Evolutionary conservation across 2,797 vertebrate genomes (phyloP).

Genomic region (Gambusia yucatana): DNA sequence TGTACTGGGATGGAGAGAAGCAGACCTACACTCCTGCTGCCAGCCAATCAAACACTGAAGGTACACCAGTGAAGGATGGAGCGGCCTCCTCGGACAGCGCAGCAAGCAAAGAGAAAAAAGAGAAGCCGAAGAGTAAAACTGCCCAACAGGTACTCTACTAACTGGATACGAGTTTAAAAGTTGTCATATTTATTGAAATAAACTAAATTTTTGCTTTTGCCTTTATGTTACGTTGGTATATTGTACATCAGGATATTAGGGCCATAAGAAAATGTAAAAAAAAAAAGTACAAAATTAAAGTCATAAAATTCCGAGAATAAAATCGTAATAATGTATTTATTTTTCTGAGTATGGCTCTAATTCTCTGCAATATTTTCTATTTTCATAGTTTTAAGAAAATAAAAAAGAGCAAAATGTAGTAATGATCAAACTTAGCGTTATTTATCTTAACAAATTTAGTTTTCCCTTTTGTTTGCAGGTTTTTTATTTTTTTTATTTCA

Average conservation of each 20-base stretch:
- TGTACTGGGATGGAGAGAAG: constrained; percentile 93
- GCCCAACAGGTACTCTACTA: constrained; percentile 87
- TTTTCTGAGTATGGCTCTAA: too few species aligned
- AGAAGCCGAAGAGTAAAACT: constrained; percentile 92
- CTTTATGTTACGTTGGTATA: not conserved
- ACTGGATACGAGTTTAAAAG: not conserved
- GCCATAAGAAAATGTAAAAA: too few species aligned
- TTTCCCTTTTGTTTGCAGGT: not conserved
- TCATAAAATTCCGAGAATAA: not conserved
- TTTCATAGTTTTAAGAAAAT: not conserved
- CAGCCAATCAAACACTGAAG: constrained; percentile 71
- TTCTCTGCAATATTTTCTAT: not conserved
- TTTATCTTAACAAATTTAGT: not conserved
- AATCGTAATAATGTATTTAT: not conserved
- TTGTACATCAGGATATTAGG: not conserved
- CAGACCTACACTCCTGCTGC: constrained; percentile 86
- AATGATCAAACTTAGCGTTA: not conserved
- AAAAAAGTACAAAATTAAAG: too few species aligned
- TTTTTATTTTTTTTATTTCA: not conserved
- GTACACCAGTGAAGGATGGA: constrained; percentile 29
- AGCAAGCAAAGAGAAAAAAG: constrained; percentile 89
- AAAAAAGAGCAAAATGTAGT: not conserved
- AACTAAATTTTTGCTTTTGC: not conserved
- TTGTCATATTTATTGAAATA: not conserved
- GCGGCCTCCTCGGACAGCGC: constrained; percentile 57